Evolutionary conservation across 2,113 vertebrate species (phyloP).

Genomic region (Sphyrna mokarran): DNA sequence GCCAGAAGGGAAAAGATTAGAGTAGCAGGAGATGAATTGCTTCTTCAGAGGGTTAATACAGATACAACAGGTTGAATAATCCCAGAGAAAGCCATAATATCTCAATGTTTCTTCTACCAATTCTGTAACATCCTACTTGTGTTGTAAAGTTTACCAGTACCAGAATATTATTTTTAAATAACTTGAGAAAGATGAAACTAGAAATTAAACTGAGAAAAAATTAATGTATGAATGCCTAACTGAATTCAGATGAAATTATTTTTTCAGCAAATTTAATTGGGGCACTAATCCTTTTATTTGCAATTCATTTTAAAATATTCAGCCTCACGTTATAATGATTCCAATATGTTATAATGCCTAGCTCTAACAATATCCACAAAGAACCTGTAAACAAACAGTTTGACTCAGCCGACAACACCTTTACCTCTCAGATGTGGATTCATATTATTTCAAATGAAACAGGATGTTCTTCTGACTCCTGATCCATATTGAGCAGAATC

Average conservation of each 20-base stretch:
- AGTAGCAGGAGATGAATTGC: neutral
- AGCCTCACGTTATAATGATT: neutral
- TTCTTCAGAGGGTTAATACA: neutral
- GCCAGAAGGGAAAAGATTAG: neutral
- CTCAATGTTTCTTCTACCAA: neutral
- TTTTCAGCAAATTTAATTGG: neutral
- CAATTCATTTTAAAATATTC: neutral
- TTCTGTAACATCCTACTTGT: neutral
- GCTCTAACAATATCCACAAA: neutral
- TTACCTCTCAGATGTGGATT: neutral
- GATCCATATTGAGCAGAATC: neutral
- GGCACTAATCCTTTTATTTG: neutral
- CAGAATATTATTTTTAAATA: neutral
- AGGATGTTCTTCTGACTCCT: neutral
- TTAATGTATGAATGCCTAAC: neutral
- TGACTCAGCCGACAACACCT: neutral
- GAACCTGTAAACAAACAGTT: neutral
- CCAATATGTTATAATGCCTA: neutral
- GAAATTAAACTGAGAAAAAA: neutral
- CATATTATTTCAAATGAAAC: neutral
- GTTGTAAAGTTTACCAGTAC: neutral
- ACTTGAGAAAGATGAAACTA: neutral
- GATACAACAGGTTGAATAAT: neutral
- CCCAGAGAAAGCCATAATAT: neutral
- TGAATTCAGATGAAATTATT: neutral